Evolutionary conservation across 1,140 invertebrate species (phyloP).

Genomic region (Drosophila pectinifera): DNA sequence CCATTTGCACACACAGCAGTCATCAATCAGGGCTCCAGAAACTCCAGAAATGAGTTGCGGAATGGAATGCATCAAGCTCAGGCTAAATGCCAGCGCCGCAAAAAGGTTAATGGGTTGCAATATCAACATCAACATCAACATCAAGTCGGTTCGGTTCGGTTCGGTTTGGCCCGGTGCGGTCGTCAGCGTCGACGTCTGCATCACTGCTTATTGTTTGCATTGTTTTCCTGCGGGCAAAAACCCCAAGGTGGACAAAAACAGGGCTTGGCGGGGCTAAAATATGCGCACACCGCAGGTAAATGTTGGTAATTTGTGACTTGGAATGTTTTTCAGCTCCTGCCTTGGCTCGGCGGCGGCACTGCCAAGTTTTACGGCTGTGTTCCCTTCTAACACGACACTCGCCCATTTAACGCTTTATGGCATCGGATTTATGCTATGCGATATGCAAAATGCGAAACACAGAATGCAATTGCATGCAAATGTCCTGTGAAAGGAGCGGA

Average conservation of each 20-base stretch:
- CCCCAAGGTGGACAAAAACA: conserved; percentile 46
- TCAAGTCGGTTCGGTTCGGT: conserved; percentile 2
- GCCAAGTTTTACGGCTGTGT: conserved; percentile 39
- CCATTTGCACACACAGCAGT: conserved; percentile 57
- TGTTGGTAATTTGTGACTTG: conserved; percentile 76
- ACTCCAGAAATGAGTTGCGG: conserved; percentile 49
- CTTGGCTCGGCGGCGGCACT: conserved; percentile 25
- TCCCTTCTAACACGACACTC: conserved; percentile 52
- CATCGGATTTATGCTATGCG: conserved; percentile 58
- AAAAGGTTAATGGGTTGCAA: conserved; percentile 78
- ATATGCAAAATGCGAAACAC: conserved; percentile 49
- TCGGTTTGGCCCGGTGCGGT: conserved; percentile 32
- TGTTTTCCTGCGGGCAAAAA: conserved; percentile 55
- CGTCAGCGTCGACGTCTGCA: conserved; percentile 50
- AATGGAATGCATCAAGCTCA: conserved; percentile 39
- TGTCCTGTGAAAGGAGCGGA: conserved; percentile 29
- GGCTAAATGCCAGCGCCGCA: conserved; percentile 40
- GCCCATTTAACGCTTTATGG: conserved; percentile 66
- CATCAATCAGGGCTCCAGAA: conserved; percentile 66
- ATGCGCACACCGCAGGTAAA: conserved; percentile 73
- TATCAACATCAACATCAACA: conserved; percentile 72
- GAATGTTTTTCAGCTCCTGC: conserved; percentile 51
- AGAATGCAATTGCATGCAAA: conserved; percentile 67
- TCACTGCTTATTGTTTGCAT: conserved; percentile 62
- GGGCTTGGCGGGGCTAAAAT: conserved; percentile 54